A percentile compares a stretch with the other conserved stretches of the same genome.
phyloP scores from a whole-genome alignment of 2,113 vertebrate genomes.

The Eptatretus burgeri region DNA sequence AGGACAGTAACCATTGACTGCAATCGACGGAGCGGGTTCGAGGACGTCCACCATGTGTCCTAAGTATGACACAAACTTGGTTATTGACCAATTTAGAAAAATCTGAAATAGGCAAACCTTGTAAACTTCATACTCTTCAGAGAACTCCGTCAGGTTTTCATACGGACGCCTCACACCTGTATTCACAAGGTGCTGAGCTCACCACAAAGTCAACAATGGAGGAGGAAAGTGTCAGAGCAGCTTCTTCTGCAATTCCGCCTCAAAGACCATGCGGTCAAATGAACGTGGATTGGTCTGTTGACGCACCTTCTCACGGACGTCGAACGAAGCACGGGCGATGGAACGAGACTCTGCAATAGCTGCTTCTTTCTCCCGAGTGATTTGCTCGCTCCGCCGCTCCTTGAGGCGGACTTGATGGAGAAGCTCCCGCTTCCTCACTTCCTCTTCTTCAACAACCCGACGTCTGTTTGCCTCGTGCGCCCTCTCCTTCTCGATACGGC shows the following conservation, averaged over 20 bases:
- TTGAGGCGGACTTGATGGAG: slow-evolving; percentile 75
- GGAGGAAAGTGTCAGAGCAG: slow-evolving; percentile 21
- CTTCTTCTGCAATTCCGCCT: slow-evolving; percentile 56
- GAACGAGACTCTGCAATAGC: slow-evolving; percentile 73
- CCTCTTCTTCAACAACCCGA: slow-evolving; percentile 55
- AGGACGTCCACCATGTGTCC: too few relatives aligned
- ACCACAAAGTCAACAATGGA: too few relatives aligned
- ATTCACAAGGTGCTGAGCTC: too few relatives aligned
- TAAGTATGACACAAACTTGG: too few relatives aligned
- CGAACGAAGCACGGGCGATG: slow-evolving; percentile 64
- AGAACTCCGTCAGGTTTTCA: too few relatives aligned
- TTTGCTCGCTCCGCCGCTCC: slow-evolving; percentile 76
- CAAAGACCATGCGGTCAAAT: slow-evolving; percentile 84
- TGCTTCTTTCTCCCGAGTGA: slow-evolving; percentile 47
- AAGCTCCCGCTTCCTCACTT: slow-evolving; percentile 39
- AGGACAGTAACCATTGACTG: too few relatives aligned
- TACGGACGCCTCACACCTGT: too few relatives aligned
- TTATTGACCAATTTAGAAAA: too few relatives aligned
- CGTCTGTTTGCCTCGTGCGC: slow-evolving; percentile 58
- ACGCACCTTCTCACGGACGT: slow-evolving; percentile 60
- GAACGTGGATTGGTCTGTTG: slow-evolving; percentile 70
- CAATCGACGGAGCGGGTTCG: too few relatives aligned
- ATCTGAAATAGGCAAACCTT: too few relatives aligned
- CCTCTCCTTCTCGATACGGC: slow-evolving; percentile 51
- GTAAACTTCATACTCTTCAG: too few relatives aligned